Base-by-base conservation (phyloP, 2,888 invertebrate genomes). In the Odontothrips loti region DNA sequence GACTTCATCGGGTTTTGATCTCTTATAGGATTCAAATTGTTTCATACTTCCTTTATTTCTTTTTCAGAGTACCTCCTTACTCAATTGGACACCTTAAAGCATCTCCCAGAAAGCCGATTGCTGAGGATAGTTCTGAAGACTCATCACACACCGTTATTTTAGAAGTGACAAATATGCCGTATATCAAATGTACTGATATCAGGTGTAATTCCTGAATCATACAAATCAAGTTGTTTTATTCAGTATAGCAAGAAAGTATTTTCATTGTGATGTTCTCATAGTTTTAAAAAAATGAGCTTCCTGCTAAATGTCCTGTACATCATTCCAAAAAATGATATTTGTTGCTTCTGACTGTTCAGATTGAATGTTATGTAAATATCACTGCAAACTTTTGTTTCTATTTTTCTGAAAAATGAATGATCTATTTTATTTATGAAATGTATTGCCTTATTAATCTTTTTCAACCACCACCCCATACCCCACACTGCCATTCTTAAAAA, bases 121-220 rank as follows among this genome's bases (percentile, higher is more conserved):
- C 68, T 75, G 23, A 75, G 68, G 27, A 75, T 75, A 27, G 68
- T 75, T 27, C 23, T 75, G 27, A 23, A 75, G 68, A 75, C 68
- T 12, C 68, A 75, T 75, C 68, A 75, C 8, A 27, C 68, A 27
- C 68, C 68, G 27, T 8, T 75, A 27, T 75, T 75, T 75, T 75
- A 75, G 58, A 43, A 4, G 34, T 43, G 34, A 43, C 34, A 43
- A 43, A 43, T 43, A 6, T 43, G 34, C n/a, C n/a, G n/a, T n/a
- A n/a, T n/a, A n/a, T n/a, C n/a, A n/a, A n/a, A n/a, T n/a, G n/a
- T n/a, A n/a, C n/a, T n/a, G n/a, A n/a, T n/a, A n/a, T n/a, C n/a
- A n/a, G n/a, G n/a, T 43, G 6, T 43, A 43, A 6, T 43, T 43
- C 34, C 34, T 43, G 2, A 43, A 43, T n/a, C n/a, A n/a, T n/a